phyloP scores from a whole-genome alignment of 2,797 vertebrate genomes.

The Poecilia wingei region DNA sequence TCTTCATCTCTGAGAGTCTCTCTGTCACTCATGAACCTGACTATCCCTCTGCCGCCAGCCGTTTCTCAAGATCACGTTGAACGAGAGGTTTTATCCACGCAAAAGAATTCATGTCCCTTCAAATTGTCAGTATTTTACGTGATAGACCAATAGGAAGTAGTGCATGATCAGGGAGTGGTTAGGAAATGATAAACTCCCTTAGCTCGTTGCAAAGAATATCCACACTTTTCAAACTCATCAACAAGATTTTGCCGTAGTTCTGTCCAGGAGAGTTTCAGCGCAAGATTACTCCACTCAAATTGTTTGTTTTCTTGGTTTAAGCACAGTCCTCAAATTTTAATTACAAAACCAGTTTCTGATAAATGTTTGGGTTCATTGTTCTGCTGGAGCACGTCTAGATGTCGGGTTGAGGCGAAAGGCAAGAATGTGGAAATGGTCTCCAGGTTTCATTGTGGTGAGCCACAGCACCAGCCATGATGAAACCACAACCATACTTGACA shows the following conservation, averaged over 20 bases:
- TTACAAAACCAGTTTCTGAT: neutral
- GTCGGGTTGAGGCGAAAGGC: neutral
- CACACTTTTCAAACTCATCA: neutral
- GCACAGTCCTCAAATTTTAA: neutral
- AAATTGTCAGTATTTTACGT: neutral
- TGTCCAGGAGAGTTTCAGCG: neutral
- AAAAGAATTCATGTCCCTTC: neutral
- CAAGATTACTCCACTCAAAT: neutral
- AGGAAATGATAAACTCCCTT: neutral
- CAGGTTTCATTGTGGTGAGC: neutral
- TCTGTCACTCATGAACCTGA: slow-evolving; percentile 57
- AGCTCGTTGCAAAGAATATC: neutral
- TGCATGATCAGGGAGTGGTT: neutral
- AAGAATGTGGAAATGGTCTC: neutral
- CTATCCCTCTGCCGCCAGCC: slow-evolving; percentile 27
- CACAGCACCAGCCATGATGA: neutral
- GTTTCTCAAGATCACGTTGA: neutral
- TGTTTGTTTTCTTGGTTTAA: neutral
- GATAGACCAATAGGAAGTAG: neutral
- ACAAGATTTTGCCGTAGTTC: neutral
- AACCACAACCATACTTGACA: neutral
- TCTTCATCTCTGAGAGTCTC: slow-evolving; percentile 57
- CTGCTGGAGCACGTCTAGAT: neutral
- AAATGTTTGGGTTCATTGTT: neutral
- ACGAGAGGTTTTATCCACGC: neutral